Conservation (phyloP, 2,797 vertebrate species). For the Gambelia wislizenii region DNA sequence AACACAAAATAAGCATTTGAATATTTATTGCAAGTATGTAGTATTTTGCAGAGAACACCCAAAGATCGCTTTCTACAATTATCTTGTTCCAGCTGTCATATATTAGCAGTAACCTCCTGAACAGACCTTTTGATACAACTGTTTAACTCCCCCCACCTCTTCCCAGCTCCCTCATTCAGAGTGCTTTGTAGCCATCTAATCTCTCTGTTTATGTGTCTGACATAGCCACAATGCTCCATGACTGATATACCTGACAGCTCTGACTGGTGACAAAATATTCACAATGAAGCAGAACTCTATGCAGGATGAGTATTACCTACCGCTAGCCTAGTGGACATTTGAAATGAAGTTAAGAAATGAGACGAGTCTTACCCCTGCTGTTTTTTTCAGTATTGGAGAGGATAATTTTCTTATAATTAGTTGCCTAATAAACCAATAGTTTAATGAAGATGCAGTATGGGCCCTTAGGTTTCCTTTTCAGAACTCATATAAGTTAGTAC, state of each 20-base stretch:
- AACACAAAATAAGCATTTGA: constrained; percentile 77
- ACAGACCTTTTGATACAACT: constrained; percentile 77
- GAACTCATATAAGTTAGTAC: constrained; percentile 62
- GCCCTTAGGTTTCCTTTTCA: constrained; percentile 68
- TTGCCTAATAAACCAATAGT: constrained; percentile 68
- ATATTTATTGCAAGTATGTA: constrained; percentile 76
- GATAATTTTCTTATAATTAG: constrained; percentile 70
- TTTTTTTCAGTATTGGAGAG: constrained; percentile 64
- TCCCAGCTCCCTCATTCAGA: constrained; percentile 78
- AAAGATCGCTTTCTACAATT: constrained; percentile 80
- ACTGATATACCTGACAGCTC: constrained; percentile 83
- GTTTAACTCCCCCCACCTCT: constrained; percentile 77
- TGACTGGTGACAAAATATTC: constrained; percentile 73
- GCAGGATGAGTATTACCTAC: constrained; percentile 76
- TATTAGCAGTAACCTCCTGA: constrained; percentile 83
- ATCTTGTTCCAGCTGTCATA: constrained; percentile 81
- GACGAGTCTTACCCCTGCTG: constrained; percentile 62
- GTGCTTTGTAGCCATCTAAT: constrained; percentile 81
- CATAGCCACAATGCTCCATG: constrained; percentile 78
- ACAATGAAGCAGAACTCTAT: constrained; percentile 73
- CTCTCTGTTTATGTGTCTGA: constrained; percentile 80
- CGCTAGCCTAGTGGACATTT: constrained; percentile 61
- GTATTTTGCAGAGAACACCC: constrained; percentile 77
- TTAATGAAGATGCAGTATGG: constrained; percentile 57
- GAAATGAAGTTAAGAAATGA: constrained; percentile 68